Conservation (phyloP, 1,140 invertebrate species). For the Daktulosphaira vitifoliae region DNA sequence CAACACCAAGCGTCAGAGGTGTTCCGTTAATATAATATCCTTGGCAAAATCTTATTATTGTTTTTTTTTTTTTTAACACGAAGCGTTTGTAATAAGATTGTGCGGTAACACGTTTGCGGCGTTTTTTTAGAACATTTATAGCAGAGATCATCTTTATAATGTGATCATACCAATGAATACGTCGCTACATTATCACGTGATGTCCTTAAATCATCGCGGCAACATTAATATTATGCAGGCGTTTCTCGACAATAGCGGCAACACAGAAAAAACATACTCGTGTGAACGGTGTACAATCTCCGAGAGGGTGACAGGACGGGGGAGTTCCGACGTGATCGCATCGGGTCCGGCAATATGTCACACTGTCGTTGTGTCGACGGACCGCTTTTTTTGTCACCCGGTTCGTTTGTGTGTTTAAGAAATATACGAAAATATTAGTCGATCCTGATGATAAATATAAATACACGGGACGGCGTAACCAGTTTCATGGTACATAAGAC, state of each 20-base stretch:
- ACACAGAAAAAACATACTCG: constrained; percentile 11
- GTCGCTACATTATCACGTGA: too few relatives aligned
- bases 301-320: neutral
- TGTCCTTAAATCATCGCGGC: too few relatives aligned
- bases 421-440: neutral
- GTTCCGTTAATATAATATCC: too few relatives aligned
- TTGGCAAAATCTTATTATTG: too few relatives aligned
- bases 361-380: constrained; percentile 1
- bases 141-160: too few relatives aligned
- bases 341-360: constrained; percentile 15
- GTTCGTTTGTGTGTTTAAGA: neutral
- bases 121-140: too few relatives aligned
- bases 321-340: constrained; percentile 1
- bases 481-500: constrained; percentile 7
- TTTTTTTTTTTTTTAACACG: too few relatives aligned
- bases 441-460: constrained; percentile 3
- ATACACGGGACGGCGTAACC: constrained; percentile 7
- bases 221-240: neutral
- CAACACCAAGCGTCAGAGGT: too few relatives aligned
- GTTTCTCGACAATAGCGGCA: neutral
- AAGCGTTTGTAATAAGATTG: too few relatives aligned
- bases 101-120: too few relatives aligned
- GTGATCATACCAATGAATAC: too few relatives aligned
- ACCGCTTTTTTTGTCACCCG: neutral
- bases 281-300: neutral